Base-by-base conservation (phyloP, 1,140 invertebrate species). In the Hycleus cichorii region DNA sequence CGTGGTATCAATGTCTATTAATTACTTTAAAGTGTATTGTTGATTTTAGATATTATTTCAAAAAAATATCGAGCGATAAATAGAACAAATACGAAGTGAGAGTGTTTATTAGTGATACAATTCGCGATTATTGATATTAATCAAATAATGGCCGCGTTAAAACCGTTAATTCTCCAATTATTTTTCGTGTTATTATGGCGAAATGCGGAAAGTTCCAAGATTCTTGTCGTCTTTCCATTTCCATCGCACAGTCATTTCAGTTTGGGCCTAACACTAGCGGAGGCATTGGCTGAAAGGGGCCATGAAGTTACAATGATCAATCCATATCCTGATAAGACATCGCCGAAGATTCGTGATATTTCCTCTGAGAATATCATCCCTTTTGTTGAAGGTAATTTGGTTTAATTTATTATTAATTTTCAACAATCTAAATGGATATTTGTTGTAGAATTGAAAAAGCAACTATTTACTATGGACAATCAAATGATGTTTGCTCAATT, bases 291-390 rank as follows among this genome's bases (percentile, higher is more conserved):
- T 4, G 45, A 55, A 4, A 25, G 10, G 18, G 45, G 52, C 11
- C 78, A 79, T 60, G 69, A 79, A 49, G 67, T 78, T 0, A 76
- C 72, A 2, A 69, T 76, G 4, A 68, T 77, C 4, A 75, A 72
- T 47, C 70, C 71, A 0, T 74, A 74, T 50, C 70, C 68, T 11
- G 59, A 72, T 49, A 70, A 68, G 45, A 53, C 25, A 18, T 26
- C 40, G 27, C 44, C 39, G 18, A 53, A 45, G 32, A 45, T 42
- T 45, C 18, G 26, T 24, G 51, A 53, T 53, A 11, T 53, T 3
- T 53, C 51, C 12, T 11, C 45, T 3, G 51, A 53, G 9, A 42
- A 53, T 2, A 8, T 24, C n/a, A 46, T 45, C 10, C 25, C 12
- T 26, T 39, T 24, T 40, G 18, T 48, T 25, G 45, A 45, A 27